Percentiles rank a stretch among this genome's conserved stretches.
Evolutionary conservation across 2,888 invertebrate species (phyloP).

Genomic region (Aphidius colemani): DNA sequence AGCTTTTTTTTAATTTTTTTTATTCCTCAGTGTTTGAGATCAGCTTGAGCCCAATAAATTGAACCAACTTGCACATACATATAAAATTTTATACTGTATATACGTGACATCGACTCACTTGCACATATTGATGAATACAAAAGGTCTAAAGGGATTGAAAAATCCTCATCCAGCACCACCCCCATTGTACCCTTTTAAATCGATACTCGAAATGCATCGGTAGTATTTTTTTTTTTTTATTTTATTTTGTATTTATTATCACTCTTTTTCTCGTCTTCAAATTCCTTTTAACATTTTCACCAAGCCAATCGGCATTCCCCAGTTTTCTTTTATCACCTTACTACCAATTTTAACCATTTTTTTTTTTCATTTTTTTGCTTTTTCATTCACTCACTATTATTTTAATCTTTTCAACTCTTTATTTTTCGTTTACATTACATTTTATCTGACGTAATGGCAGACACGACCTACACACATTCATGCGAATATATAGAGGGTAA

Average conservation of each 20-base stretch:
- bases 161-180: constrained; percentile 1
- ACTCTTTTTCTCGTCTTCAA: constrained; percentile 6
- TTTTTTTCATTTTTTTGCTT: constrained; percentile 5
- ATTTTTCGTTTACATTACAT: constrained; percentile 3
- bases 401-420: constrained; percentile 5
- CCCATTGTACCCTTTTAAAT: constrained; percentile 6
- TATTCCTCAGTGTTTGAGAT: constrained; percentile 5
- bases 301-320: constrained; percentile 12
- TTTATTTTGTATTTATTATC: constrained; percentile 7
- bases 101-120: background rate
- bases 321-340: constrained; percentile 11
- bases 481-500: constrained; percentile 31
- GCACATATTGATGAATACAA: constrained; percentile 12
- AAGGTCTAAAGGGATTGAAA: constrained; percentile 11
- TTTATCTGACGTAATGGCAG: constrained; percentile 30
- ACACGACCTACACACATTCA: constrained; percentile 31
- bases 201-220: constrained; percentile 2
- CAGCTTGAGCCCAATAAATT: constrained; percentile 34
- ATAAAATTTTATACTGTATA: constrained; percentile 10
- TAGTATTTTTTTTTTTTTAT: constrained; percentile 15
- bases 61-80: constrained; percentile 23
- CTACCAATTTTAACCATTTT: background rate
- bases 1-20: background rate
- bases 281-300: background rate
- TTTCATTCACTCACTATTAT: background rate